Evolutionary conservation across 2,113 vertebrate genomes (phyloP), one percentile per base, ranked within the genome.

Genomic region (Leptodactylus fuscus): DNA sequence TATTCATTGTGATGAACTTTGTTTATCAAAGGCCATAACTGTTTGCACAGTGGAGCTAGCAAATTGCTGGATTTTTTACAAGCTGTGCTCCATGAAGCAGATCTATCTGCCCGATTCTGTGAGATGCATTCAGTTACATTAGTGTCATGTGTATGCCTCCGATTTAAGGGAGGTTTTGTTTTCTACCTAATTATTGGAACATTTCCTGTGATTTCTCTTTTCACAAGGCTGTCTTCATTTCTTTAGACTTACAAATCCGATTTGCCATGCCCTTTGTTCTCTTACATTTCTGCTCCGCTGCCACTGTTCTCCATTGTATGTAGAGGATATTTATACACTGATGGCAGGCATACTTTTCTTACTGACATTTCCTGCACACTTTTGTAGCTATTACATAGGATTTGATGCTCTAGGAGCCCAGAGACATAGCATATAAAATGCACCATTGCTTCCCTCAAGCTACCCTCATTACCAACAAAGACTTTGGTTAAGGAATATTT

Each of bases 51-150:
- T 1, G 16, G 46, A 48, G 53, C 71, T 44, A 71, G 53, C 24
- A 75, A 83, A 48, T 83, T 46, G 49, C 71, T 46, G 27, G 65
- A 83, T 60, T 83, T 75, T n/a, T 44, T 65, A 62, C 70, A 83
- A 46, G 38, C 70, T 75, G 82, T 83, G 71, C 36, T 76, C 38
- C 48, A 36, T 76, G 18, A 76, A 75, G 82, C 70, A 69, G 13
- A 48, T 18, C 81, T 46, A 34, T 48, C 46, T 53, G 81, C 27
- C 41, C 8, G 12, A 51, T 62, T 62, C 70, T 62, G 9, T 36
- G 13, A 74, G 41, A 60, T 60, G 36, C 81, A 44, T 74, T 60
- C 24, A 44, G 69, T 74, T 55, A 58, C 81, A 83, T 74, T 82
- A 73, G 6, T 73, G 48, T 73, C n/a, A 83, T 74, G 4, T n/a